Evolutionary conservation across 2,797 vertebrate species (phyloP).

Genomic region (Kryptolebias ocellatus): DNA sequence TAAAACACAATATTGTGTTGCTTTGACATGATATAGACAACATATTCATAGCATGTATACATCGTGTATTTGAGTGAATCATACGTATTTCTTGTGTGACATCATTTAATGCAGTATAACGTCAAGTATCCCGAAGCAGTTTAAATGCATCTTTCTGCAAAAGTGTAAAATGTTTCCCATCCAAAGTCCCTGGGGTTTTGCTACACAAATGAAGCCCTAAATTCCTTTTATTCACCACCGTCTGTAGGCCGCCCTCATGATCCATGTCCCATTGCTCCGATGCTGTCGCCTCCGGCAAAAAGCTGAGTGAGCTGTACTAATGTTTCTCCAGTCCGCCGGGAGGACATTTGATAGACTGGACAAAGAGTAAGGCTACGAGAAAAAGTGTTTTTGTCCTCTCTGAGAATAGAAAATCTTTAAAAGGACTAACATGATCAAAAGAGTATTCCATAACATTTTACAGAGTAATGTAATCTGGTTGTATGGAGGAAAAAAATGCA

Average conservation of each 20-base stretch:
- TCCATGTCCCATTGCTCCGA: constrained; percentile 23
- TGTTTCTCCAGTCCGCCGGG: constrained; percentile 39
- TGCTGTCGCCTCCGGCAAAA: constrained; percentile 42
- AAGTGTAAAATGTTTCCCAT: constrained; percentile 40
- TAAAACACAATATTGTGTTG: constrained; percentile 19
- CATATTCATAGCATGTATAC: constrained; percentile 47
- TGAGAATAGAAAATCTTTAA: constrained; percentile 36
- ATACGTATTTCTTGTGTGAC: constrained; percentile 60
- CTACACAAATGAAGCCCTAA: constrained; percentile 30
- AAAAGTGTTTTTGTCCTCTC: constrained; percentile 37
- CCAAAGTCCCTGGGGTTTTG: constrained; percentile 26
- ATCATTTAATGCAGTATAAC: constrained; percentile 25
- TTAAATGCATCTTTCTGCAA: constrained; percentile 32
- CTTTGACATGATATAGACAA: constrained; percentile 37
- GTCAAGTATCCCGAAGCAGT: constrained; percentile 24
- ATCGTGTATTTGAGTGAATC: constrained; percentile 28
- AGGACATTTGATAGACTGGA: constrained; percentile 47
- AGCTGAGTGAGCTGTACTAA: constrained; percentile 48
- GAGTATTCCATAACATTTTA: constrained; percentile 19
- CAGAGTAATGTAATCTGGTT: constrained; percentile 21
- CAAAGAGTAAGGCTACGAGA: constrained; percentile 28
- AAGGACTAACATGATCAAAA: constrained; percentile 23
- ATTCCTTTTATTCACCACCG: constrained; percentile 28
- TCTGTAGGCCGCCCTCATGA: constrained; percentile 18
- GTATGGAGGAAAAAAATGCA: constrained; percentile 14